Evolutionary conservation across 2,888 invertebrate species (phyloP).

Genomic region (Tryphoninae sp.): DNA sequence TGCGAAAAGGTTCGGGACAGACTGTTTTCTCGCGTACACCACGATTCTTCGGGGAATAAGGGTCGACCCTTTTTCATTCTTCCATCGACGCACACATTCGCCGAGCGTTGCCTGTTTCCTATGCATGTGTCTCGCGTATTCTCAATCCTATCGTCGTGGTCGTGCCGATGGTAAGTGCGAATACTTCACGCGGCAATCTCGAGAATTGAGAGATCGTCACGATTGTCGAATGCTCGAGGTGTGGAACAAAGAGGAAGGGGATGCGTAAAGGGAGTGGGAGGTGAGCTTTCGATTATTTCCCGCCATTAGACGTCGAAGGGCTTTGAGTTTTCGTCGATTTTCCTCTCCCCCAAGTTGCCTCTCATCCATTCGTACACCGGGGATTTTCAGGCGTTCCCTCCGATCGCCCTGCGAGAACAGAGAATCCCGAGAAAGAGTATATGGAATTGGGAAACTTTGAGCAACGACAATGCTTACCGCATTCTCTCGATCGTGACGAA

Average conservation of each 20-base stretch:
- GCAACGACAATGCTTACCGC: constrained; percentile 50
- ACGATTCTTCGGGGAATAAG: constrained; percentile 45
- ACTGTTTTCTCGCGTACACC: constrained; percentile 40
- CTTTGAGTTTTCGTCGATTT: constrained; percentile 56
- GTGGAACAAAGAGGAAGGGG: constrained; percentile 26
- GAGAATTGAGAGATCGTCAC: constrained; percentile 75
- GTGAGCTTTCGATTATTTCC: constrained; percentile 75
- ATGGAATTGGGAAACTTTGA: constrained; percentile 47
- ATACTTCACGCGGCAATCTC: constrained; percentile 69
- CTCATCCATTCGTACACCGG: constrained; percentile 34
- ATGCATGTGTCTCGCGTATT: constrained; percentile 10
- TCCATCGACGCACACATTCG: constrained; percentile 1
- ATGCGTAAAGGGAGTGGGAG: constrained; percentile 56
- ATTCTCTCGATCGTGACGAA: constrained; percentile 37
- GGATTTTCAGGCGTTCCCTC: not conserved
- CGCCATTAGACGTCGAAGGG: constrained; percentile 72
- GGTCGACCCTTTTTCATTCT: constrained; percentile 39
- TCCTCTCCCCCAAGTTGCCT: constrained; percentile 20
- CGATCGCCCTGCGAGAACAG: not conserved
- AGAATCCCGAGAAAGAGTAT: constrained; percentile 16
- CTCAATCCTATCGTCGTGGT: constrained; percentile 29
- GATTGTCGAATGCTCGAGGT: constrained; percentile 57
- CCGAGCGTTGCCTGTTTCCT: constrained; percentile 4
- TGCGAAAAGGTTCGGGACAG: constrained; percentile 41
- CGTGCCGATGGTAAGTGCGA: constrained; percentile 48